Evolutionary conservation across 2,888 invertebrate species (phyloP), one percentile per base, ranked within the genome.

Genomic region (Eupithecia insigniata): DNA sequence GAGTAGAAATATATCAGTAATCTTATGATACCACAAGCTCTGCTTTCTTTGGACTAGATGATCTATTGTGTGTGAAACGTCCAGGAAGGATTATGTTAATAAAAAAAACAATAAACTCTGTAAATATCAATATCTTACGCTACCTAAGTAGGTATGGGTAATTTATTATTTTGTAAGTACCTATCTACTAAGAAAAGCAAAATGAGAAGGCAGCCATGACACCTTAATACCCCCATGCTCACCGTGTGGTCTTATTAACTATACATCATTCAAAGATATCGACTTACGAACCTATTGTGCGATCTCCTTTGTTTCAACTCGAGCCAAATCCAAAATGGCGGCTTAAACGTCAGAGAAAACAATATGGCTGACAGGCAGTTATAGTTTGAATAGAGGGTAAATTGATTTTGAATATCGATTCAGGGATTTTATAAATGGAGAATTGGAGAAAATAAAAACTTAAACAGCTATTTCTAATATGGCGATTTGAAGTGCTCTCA

Each of bases 331-430:
- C 80, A 82, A 82, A 71, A 82, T 82, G 82, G 82, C 82, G 89
- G 55, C 79, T 79, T 69, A 85, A 87, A 89, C 90, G 91, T 90
- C 91, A 90, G 84, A 79, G 81, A 81, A 89, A 84, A 81, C 88
- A 92, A 90, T 81, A 92, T 92, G 92, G 92, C 92, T 80, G 86
- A 79, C 74, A 30, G 67, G 69, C 77, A 62, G 79, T 77, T 78
- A 72, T 77, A 78, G 78, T 81, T 80, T 72, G 65, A 78, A 76
- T 73, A 64, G 18, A 36, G 67, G 64, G 66, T 58, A 39, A 68
- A 70, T 72, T 69, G 30, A 16, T 64, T 39, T 64, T 39, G 39
- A 64, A 39, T 36, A 64, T 64, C 64, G 36, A 64, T 64, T 36
- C 14, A 16, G 64, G 36, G 16, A 28, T 28, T 26, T 18, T 43